phyloP scores from a whole-genome alignment of 2,113 vertebrate species.

The Psettodes erumei region DNA sequence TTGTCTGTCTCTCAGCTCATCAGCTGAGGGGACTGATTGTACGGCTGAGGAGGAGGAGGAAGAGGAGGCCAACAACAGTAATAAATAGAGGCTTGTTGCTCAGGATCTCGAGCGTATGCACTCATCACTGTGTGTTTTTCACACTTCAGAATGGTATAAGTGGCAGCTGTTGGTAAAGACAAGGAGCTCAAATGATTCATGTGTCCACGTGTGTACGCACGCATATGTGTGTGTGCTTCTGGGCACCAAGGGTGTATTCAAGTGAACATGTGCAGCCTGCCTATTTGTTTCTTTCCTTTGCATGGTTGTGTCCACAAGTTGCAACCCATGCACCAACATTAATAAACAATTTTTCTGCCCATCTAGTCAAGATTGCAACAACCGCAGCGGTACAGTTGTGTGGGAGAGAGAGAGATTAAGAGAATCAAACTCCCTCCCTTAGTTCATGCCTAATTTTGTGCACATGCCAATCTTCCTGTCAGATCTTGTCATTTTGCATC shows the following conservation, averaged over 20 bases:
- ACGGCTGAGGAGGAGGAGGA: slow-evolving; percentile 27
- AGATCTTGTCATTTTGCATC: not conserved
- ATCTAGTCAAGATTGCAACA: not conserved
- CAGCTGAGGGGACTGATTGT: slow-evolving; percentile 63
- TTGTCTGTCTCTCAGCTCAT: slow-evolving; percentile 39
- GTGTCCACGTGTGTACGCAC: no score
- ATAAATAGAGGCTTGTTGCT: slow-evolving; percentile 59
- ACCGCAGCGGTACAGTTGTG: slow-evolving; percentile 6
- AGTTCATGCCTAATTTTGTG: slow-evolving; percentile 11
- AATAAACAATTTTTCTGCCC: not conserved
- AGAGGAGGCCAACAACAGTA: slow-evolving; percentile 47
- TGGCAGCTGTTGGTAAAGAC: slow-evolving; percentile 52
- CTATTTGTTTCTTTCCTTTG: not conserved
- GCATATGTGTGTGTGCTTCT: slow-evolving; percentile 7
- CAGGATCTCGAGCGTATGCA: slow-evolving; percentile 43
- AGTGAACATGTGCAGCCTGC: not conserved
- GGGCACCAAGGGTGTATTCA: not conserved
- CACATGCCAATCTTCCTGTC: slow-evolving; percentile 1
- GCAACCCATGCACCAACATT: not conserved
- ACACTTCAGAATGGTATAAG: slow-evolving; percentile 49
- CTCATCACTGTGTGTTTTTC: slow-evolving; percentile 60
- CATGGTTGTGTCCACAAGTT: slow-evolving; percentile 2
- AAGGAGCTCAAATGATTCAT: slow-evolving; percentile 6
- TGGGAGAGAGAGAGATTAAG: not conserved
- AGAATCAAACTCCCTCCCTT: not conserved